Evolutionary conservation across 2,113 vertebrate genomes (phyloP), one percentile per base, ranked within the genome.

Genomic region (Eidolon helvum): DNA sequence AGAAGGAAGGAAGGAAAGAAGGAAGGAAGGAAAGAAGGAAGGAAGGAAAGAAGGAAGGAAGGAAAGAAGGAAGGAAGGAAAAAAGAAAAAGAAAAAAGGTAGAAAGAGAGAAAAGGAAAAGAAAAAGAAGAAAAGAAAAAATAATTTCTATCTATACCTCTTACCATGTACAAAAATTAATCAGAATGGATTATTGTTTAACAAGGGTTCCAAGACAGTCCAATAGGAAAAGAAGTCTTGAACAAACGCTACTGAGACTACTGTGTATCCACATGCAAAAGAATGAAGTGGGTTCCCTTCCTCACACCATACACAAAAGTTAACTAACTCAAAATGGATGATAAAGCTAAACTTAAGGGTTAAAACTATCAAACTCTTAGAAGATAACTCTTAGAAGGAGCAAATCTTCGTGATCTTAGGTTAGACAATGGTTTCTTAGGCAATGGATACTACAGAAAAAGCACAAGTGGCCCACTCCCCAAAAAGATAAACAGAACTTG

Each of bases 311-410:
- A 57, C n/a, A 78, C 10, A 59, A 78, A 87, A 50, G 10, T 61
- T 50, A 87, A 63, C 18, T 50, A 87, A 63, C 18, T 59, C n/a
- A 28, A 78, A 95, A 53, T 45, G 19, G 38, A 72, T 21, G 38
- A 83, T 48, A 83, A 22, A 28, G 30, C 16, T 43, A 80, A 53
- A 69, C 1, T 7, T 10, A 26, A 53, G 43, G 19, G 5, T 65
- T 72, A 72, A 96, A 92, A 40, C 45, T 48, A 55, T 61, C 48
- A 33, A 87, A 22, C 14, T 45, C 74, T 80, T 68, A 79, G 33
- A 66, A 90, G 63, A 55, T 82, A 96, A 38, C 11, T n/a, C n/a
- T n/a, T n/a, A n/a, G 16, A 2, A 43, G 2, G 22, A n/a, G 1
- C 57, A 63, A 68, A 50, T 69, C 45, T 95, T 48, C 35, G 35